Conservation (phyloP, 2,888 invertebrate species). For the Drosophila kuntzei region DNA sequence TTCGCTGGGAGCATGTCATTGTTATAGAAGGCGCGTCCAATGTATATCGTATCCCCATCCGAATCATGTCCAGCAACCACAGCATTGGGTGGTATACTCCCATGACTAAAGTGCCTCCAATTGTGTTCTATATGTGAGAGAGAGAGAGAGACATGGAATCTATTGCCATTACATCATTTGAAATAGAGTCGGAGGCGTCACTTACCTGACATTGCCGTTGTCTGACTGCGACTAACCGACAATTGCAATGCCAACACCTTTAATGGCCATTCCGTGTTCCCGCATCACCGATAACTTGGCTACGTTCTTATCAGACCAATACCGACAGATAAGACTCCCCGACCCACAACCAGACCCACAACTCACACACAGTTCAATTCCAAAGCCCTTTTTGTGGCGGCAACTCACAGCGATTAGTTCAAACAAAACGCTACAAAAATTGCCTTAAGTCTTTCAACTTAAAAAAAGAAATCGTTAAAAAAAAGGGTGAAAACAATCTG, state of each 20-base stretch:
- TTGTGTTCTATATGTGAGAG: slow-evolving; percentile 79
- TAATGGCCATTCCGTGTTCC: slow-evolving; percentile 42
- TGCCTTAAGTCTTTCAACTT: slow-evolving; percentile 18
- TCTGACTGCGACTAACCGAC: slow-evolving; percentile 8
- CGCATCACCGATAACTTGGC: slow-evolving; percentile 14
- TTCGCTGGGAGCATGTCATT: slow-evolving; percentile 88
- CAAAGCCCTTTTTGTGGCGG: slow-evolving; percentile 6
- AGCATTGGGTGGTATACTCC: slow-evolving; percentile 80
- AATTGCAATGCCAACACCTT: neutral
- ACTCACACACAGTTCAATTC: neutral
- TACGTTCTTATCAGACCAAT: slow-evolving; percentile 33
- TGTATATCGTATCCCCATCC: slow-evolving; percentile 90
- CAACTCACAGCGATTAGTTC: slow-evolving; percentile 12
- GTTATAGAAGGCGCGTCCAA: slow-evolving; percentile 89
- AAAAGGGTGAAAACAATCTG: slow-evolving; percentile 10
- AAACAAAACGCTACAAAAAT: slow-evolving; percentile 5
- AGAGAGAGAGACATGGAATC: neutral
- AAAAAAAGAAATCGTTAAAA: neutral
- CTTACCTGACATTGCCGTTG: slow-evolving; percentile 39
- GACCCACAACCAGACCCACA: neutral
- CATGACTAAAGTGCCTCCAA: slow-evolving; percentile 85
- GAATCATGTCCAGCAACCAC: slow-evolving; percentile 88
- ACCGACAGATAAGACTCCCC: slow-evolving; percentile 28
- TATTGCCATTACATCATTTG: neutral
- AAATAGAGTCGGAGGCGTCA: neutral